These are phyloP conservation scores for Athalia rosae DNA, from an alignment of 2,888 invertebrate species.

Conservation along the genomic window DNA sequence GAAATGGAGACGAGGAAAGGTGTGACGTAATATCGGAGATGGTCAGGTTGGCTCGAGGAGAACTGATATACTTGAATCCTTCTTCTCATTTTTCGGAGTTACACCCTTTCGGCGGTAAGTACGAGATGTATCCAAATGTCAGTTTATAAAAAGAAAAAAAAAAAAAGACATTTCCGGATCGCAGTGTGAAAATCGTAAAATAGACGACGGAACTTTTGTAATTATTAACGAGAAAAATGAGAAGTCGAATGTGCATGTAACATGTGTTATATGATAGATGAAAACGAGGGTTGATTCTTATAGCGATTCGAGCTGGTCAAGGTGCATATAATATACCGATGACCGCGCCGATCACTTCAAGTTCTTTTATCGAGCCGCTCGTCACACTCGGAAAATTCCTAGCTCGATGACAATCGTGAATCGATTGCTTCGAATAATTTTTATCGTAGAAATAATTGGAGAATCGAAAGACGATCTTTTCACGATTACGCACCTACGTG, in stretches of 20 bases:
- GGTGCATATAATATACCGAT: not conserved
- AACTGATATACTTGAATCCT: too few relatives aligned
- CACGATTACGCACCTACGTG: not conserved
- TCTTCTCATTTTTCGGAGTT: too few relatives aligned
- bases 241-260: not conserved
- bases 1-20: too few relatives aligned
- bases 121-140: too few relatives aligned
- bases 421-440: slow-evolving; percentile 24
- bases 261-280: slow-evolving; percentile 19
- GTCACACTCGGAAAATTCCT: slow-evolving; percentile 38
- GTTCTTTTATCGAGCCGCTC: slow-evolving; percentile 36
- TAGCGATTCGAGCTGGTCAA: slow-evolving; percentile 18
- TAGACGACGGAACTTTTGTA: too few relatives aligned
- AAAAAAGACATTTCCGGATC: too few relatives aligned
- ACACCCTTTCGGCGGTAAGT: too few relatives aligned
- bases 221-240: not conserved
- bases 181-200: too few relatives aligned
- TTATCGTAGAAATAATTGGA: not conserved
- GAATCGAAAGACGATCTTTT: not conserved
- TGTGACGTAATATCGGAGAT: too few relatives aligned
- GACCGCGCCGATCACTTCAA: slow-evolving; percentile 17
- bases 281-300: slow-evolving; percentile 6
- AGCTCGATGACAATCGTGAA: slow-evolving; percentile 40
- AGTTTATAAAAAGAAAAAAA: too few relatives aligned
- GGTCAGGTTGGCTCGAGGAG: too few relatives aligned